These are phyloP conservation scores for Meteorus colon DNA, from an alignment of 2,888 invertebrate genomes.

Conservation along the genomic window DNA sequence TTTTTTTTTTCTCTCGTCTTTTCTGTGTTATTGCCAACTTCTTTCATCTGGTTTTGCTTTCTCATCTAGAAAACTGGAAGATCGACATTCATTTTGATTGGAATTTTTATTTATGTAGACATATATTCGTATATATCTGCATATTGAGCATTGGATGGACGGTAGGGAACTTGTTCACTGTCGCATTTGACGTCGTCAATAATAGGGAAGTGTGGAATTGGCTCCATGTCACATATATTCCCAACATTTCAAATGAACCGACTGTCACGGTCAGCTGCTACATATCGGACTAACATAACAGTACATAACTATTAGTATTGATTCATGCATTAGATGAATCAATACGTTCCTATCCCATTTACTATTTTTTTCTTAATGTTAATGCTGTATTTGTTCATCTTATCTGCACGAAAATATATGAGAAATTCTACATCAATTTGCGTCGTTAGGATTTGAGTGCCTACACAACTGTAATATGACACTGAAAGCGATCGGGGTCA, in stretches of 20 bases:
- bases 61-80: background rate
- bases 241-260: background rate
- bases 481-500: no score
- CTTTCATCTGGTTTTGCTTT: background rate
- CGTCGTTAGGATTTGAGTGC: no score
- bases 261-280: slow-evolving; percentile 15
- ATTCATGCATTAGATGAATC: no score
- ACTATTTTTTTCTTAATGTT: no score
- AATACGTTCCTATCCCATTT: no score
- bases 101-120: background rate
- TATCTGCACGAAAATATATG: no score
- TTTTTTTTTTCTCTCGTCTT: background rate
- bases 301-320: background rate
- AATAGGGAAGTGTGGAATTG: background rate
- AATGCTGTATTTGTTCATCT: no score
- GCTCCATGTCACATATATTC: background rate
- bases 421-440: no score
- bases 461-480: no score
- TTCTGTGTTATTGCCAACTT: background rate
- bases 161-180: slow-evolving; percentile 1
- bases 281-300: background rate
- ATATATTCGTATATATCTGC: background rate
- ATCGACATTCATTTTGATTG: background rate
- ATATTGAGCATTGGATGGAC: background rate
- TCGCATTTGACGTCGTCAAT: slow-evolving; percentile 20